phyloP scores from a whole-genome alignment of 2,113 vertebrate genomes.

The Struthidea cinerea region DNA sequence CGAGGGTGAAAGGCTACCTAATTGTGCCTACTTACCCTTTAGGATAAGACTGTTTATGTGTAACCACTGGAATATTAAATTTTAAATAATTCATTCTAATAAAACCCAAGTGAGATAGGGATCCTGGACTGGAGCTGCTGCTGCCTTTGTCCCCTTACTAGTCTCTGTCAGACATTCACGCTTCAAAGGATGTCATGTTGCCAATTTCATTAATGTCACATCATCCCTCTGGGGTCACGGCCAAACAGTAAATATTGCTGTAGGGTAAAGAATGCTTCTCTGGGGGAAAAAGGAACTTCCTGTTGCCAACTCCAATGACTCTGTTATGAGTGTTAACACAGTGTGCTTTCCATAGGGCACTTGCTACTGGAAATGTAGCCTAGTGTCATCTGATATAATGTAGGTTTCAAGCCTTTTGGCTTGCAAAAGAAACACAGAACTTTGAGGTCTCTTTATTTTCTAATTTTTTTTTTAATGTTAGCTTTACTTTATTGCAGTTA shows the following conservation, averaged over 20 bases:
- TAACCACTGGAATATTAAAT: neutral
- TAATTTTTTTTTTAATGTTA: neutral
- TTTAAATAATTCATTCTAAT: neutral
- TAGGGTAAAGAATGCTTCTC: neutral
- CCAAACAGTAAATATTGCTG: slow-evolving; percentile 26
- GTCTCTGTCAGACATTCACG: neutral
- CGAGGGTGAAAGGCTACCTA: neutral
- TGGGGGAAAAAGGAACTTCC: neutral
- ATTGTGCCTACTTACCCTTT: neutral
- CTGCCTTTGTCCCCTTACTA: neutral
- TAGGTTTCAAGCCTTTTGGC: neutral
- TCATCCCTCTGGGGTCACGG: neutral
- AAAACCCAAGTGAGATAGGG: neutral
- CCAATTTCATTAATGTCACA: slow-evolving; percentile 21
- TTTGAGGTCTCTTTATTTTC: neutral
- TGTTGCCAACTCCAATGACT: neutral
- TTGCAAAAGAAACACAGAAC: neutral
- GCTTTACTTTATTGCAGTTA: neutral
- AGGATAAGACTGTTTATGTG: neutral
- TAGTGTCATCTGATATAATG: neutral
- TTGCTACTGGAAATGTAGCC: neutral
- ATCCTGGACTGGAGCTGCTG: neutral
- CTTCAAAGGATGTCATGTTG: neutral
- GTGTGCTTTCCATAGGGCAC: neutral
- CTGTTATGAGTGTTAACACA: neutral